Percentiles rank a stretch among this genome's conserved stretches.
Evolutionary conservation across 2,888 invertebrate genomes (phyloP).

Genomic region (Boloria euphrosyne): DNA sequence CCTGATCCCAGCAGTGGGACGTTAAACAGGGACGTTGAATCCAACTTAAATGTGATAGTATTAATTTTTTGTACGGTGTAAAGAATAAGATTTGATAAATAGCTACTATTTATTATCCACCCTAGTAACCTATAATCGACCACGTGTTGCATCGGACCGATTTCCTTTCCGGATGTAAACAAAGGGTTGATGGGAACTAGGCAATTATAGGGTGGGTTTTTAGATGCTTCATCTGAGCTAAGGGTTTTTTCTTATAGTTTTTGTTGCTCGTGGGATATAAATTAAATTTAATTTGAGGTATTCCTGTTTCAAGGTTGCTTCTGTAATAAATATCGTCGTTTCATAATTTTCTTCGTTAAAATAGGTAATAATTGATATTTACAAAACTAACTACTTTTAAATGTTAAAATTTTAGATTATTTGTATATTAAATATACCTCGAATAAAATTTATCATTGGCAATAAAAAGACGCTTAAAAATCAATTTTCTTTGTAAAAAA

Average conservation of each 20-base stretch:
- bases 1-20: too few relatives aligned
- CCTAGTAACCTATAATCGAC: slow-evolving; percentile 46
- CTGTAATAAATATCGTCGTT: too few relatives aligned
- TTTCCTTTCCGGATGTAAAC: slow-evolving; percentile 53
- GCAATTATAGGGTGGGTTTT: slow-evolving; percentile 45
- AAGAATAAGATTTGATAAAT: background rate
- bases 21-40: too few relatives aligned
- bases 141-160: slow-evolving; percentile 54
- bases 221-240: slow-evolving; percentile 5
- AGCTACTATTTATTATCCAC: slow-evolving; percentile 8
- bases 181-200: slow-evolving; percentile 44
- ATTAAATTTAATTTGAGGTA: background rate
- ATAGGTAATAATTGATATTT: too few relatives aligned
- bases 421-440: too few relatives aligned
- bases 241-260: slow-evolving; percentile 14
- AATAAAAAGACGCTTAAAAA: too few relatives aligned
- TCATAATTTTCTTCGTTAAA: too few relatives aligned
- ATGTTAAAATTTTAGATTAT: too few relatives aligned
- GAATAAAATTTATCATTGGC: too few relatives aligned
- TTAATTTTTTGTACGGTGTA: background rate
- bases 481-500: too few relatives aligned
- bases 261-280: background rate
- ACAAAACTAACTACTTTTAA: too few relatives aligned
- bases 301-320: background rate
- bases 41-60: too few relatives aligned